Evolutionary conservation across 2,888 invertebrate genomes (phyloP), one percentile per base, ranked within the genome.

Genomic region (Argynnis bischoffii): DNA sequence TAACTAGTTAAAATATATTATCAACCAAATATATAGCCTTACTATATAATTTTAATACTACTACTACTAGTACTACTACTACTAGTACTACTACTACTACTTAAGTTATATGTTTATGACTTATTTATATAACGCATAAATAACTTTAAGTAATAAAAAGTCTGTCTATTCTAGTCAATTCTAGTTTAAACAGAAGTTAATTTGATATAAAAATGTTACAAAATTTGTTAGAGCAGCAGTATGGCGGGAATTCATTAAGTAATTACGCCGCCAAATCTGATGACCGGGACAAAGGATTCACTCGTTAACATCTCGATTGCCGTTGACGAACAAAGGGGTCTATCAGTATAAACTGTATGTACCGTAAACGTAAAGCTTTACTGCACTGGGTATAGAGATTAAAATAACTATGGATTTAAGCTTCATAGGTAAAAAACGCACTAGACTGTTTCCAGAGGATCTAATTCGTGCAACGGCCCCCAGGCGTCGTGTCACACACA

Each of bases 301-400:
- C 68, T 69, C 68, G 69, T 65, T 69, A 71, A 69, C 69, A 63
- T 59, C 68, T 64, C 64, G 67, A 69, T 69, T 69, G 69, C 57
- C 67, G 57, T 63, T 67, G 66, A 69, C 71, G 66, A 71, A 71
- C 71, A 67, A 71, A 65, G 67, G 67, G 35, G 53, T 63, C 56
- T 63, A 69, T 64, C 60, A 65, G 64, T 64, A 55, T 64, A 60
- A 55, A 51, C 55, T 67, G 53, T 21, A 50, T 18, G 59, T 51
- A 56, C 48, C 21, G 35, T 41, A 2, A 41, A 13, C 8, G 18
- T 14, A 55, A 15, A 50, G 55, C 53, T 60, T 41, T 64, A 47
- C 50, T 50, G 48, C 60, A 51, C 51, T 60, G 47, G 55, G 26
- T n/a, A 55, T 69, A 61, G 64, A 59, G 67, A 15, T 15, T 50